Conservation (phyloP, 2,888 invertebrate genomes). For the Eupithecia subumbrata region DNA sequence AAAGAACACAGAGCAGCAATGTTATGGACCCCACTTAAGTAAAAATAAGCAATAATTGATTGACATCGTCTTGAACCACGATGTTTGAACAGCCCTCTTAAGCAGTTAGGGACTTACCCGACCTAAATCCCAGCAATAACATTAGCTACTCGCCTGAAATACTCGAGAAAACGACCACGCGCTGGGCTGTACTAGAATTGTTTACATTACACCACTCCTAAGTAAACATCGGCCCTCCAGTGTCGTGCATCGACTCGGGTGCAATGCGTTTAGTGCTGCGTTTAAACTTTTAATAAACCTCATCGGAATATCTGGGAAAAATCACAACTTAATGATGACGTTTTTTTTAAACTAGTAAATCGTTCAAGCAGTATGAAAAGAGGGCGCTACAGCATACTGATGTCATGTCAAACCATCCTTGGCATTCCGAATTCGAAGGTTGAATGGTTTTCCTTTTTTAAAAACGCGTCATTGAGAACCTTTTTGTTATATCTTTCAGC, state of each 20-base stretch:
- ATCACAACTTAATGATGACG: too few species aligned
- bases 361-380: neutral
- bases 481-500: neutral
- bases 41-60: neutral
- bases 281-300: slow-evolving; percentile 40
- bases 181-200: slow-evolving; percentile 47
- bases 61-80: neutral
- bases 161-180: slow-evolving; percentile 29
- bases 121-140: slow-evolving; percentile 22
- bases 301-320: slow-evolving; percentile 17
- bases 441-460: neutral
- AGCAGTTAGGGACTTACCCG: neutral
- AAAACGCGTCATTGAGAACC: neutral
- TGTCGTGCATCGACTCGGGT: slow-evolving; percentile 42
- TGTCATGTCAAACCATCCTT: neutral
- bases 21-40: neutral
- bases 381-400: neutral
- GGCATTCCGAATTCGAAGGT: neutral
- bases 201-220: slow-evolving; percentile 68
- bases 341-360: neutral
- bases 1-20: neutral
- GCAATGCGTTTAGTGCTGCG: slow-evolving; percentile 37
- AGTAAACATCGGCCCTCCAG: slow-evolving; percentile 61
- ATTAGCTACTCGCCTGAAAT: slow-evolving; percentile 23
- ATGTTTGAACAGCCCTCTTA: slow-evolving; percentile 26